Evolutionary conservation across 2,797 vertebrate species (phyloP).

Genomic region (Enteromius anoplus): DNA sequence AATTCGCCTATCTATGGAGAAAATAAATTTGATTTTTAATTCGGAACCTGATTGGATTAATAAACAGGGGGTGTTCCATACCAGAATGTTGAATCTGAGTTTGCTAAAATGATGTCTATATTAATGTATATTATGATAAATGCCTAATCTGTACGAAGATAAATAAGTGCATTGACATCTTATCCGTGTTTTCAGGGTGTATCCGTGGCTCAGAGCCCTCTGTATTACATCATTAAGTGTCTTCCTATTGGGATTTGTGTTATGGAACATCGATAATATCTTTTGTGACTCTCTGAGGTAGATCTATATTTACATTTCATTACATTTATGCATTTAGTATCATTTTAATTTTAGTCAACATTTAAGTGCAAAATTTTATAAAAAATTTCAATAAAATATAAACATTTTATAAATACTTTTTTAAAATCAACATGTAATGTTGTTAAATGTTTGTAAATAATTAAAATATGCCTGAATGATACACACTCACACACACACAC

Average conservation of each 20-base stretch:
- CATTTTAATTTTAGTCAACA: not conserved
- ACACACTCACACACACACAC: too few species aligned
- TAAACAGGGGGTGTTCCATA: not conserved
- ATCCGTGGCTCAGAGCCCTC: slow-evolving; percentile 91
- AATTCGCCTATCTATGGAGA: not conserved
- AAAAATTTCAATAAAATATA: not conserved
- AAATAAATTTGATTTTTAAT: not conserved
- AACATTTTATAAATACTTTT: not conserved
- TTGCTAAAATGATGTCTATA: not conserved
- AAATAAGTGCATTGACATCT: slow-evolving; percentile 1
- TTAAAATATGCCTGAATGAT: too few species aligned
- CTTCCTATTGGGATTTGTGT: slow-evolving; percentile 92
- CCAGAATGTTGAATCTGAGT: not conserved
- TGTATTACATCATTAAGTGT: slow-evolving; percentile 90
- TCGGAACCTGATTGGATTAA: not conserved
- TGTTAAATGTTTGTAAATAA: not conserved
- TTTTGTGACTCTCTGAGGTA: slow-evolving; percentile 93
- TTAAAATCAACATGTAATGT: not conserved
- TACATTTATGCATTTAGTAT: not conserved
- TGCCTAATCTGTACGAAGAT: not conserved
- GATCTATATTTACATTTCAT: slow-evolving; percentile 20
- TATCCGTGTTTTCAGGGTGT: slow-evolving; percentile 81
- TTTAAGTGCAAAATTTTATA: not conserved
- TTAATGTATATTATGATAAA: not conserved
- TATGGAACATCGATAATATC: slow-evolving; percentile 98